Evolutionary conservation across 2,113 vertebrate species (phyloP), one percentile per base, ranked within the genome.

Genomic region (Dicentrarchus labrax): DNA sequence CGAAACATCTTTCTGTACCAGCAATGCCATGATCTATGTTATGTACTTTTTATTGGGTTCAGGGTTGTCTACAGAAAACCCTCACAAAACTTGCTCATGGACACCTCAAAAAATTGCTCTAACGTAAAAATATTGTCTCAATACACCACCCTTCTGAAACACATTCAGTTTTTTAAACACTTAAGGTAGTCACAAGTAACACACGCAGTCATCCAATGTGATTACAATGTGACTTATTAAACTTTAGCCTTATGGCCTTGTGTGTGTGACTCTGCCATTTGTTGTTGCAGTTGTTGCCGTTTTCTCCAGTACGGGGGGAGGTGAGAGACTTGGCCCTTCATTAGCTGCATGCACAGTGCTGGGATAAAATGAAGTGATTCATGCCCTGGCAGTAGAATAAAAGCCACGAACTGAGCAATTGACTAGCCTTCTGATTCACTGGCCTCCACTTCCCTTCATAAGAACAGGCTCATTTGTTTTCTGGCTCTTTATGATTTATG

Each of bases 161-260:
- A n/a, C 16, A 48, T 30, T 70, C 6, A 4, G 41, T 39, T 13
- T 69, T 78, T 51, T 17, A 10, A 61, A 12, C 1, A 57, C 16
- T 3, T 2, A 17, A 8, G 1, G 50, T 24, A 53, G 47, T 69
- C 68, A 74, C 11, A 74, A 57, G 39, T 36, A 38, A 45, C 24
- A 74, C 24, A 74, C 5, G 5, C 1, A 64, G 56, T 45, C 39
- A 72, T 74, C 60, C 50, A 62, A 15, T 50, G 61, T 85, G 64
- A 86, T 50, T 67, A 59, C 41, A 80, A 1, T 75, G 71, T 84
- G 71, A 88, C 75, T 71, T 72, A 11, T 39, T 62, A 39, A 69
- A 68, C 61, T 74, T 36, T 78, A 24, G 8, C 16, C 67, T 70
- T 74, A 19, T 50, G 54, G 22, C 67, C n/a, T 76, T 75, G 24